These are phyloP conservation scores for Perognathus longimembris DNA, from an alignment of 2,113 vertebrate species.

Conservation along the genomic window DNA sequence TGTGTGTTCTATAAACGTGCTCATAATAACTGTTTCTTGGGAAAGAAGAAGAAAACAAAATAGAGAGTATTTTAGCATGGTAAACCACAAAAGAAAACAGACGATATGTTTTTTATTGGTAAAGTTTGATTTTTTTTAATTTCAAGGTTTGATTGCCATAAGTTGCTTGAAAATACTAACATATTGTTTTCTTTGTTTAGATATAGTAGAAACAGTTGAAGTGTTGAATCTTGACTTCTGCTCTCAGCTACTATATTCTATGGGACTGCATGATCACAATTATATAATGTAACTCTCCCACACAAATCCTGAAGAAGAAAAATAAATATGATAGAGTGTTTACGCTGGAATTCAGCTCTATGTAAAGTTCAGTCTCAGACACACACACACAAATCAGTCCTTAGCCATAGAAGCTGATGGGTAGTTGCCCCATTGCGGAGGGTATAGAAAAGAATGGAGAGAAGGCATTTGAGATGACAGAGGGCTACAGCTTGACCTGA, in stretches of 20 bases:
- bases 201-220: constrained; percentile 2
- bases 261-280: background rate
- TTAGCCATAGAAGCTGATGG: background rate
- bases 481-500: background rate
- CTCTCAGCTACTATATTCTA: background rate
- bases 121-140: background rate
- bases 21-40: background rate
- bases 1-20: background rate
- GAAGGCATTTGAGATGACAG: background rate
- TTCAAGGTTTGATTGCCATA: background rate
- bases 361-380: background rate
- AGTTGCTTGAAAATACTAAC: background rate
- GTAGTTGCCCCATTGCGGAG: background rate
- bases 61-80: background rate
- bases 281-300: background rate
- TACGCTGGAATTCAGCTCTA: background rate
- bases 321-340: background rate
- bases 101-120: background rate
- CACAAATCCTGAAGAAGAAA: background rate
- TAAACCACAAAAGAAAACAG: background rate
- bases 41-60: constrained; percentile 3
- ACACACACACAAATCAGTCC: background rate
- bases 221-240: background rate
- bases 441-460: background rate
- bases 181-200: background rate